Conservation (phyloP, 2,113 vertebrate genomes). For the Hemiprocne comata region DNA sequence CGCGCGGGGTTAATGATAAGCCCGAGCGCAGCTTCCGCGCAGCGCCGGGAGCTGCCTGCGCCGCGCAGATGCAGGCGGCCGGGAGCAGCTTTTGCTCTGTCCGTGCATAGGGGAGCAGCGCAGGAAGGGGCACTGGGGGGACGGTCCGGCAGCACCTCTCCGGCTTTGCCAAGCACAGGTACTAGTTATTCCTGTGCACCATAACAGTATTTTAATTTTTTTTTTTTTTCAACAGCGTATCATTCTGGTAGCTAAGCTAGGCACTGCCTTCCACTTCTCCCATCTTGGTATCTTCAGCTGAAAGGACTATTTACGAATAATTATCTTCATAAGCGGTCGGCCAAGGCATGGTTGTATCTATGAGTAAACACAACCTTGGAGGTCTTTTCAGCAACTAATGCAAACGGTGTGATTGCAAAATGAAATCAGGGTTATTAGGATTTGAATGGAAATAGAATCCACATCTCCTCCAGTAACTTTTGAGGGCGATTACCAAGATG, state of each 20-base stretch:
- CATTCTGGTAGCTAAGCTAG: neutral
- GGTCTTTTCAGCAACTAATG: neutral
- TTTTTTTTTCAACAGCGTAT: rapidly evolving
- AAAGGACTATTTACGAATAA: neutral
- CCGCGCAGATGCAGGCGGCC: neutral
- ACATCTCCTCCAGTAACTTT: neutral
- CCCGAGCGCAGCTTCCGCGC: neutral
- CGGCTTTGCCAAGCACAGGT: neutral
- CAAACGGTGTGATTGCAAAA: neutral
- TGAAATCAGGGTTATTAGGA: neutral
- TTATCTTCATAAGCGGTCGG: neutral
- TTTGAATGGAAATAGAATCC: neutral
- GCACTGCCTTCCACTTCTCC: neutral
- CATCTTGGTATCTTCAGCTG: neutral
- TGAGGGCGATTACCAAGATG: neutral
- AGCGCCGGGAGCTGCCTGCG: neutral
- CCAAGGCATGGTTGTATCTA: neutral
- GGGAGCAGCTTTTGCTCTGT: neutral
- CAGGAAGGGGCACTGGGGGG: neutral
- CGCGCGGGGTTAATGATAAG: neutral
- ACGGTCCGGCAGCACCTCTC: neutral
- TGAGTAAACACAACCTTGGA: neutral
- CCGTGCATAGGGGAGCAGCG: neutral
- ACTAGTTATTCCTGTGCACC: neutral
- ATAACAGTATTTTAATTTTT: neutral